Conservation (phyloP, 2,888 invertebrate genomes). For the Spilosoma lubricipeda region DNA sequence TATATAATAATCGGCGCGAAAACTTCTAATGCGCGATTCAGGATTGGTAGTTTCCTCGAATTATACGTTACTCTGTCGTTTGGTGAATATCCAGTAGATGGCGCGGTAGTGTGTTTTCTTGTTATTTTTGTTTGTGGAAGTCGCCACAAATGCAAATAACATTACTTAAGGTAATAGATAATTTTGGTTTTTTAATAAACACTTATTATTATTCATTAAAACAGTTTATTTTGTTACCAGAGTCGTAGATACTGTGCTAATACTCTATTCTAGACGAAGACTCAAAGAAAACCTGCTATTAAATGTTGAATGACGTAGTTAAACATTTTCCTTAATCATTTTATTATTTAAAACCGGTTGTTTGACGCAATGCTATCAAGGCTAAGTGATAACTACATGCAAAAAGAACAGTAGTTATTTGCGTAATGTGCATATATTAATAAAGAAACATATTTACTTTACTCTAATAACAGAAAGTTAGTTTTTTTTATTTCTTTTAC, state of each 20-base stretch:
- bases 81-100: too few relatives aligned
- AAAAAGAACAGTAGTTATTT: neutral
- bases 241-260: neutral
- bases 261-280: neutral
- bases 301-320: neutral
- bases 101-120: too few relatives aligned
- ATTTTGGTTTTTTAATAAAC: too few relatives aligned
- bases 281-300: neutral
- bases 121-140: too few relatives aligned
- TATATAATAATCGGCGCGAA: too few relatives aligned
- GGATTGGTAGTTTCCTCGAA: too few relatives aligned
- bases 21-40: too few relatives aligned
- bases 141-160: too few relatives aligned
- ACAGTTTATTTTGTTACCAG: neutral
- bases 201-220: neutral
- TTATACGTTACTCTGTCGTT: too few relatives aligned
- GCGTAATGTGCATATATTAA: neutral
- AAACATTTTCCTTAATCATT: constrained; percentile 16
- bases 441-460: neutral
- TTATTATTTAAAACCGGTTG: constrained; percentile 12
- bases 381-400: neutral
- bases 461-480: neutral
- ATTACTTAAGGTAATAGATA: too few relatives aligned
- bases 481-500: too few relatives aligned
- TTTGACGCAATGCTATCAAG: constrained; percentile 21